Conservation (phyloP, 1,140 invertebrate genomes). For the Drosophila obscura region DNA sequence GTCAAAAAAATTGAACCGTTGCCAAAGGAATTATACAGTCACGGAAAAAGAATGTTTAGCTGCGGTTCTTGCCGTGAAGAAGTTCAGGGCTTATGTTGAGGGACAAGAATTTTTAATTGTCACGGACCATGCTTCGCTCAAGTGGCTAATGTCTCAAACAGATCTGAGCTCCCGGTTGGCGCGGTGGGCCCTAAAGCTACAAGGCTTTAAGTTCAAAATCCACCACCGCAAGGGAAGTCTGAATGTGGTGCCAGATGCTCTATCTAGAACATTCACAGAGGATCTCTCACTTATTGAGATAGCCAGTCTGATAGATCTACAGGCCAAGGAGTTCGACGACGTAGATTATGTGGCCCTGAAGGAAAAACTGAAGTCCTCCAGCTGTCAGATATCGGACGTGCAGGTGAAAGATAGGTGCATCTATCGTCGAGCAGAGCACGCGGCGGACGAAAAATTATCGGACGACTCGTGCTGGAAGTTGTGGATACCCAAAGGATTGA, state of each 20-base stretch:
- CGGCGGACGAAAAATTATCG: not conserved
- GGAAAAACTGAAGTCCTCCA: no score
- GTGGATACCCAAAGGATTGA: not conserved
- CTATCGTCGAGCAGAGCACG: constrained; percentile 1
- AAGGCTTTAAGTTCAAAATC: no score
- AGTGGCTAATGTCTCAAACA: no score
- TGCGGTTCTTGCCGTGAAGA: constrained; percentile 2
- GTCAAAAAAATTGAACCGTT: constrained; percentile 14
- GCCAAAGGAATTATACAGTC: constrained; percentile 14
- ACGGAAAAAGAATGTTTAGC: constrained; percentile 22
- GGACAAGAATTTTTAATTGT: constrained; percentile 4
- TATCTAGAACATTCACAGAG: no score
- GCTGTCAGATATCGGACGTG: constrained; percentile 1
- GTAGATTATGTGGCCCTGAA: constrained; percentile 12
- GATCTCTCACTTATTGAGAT: no score
- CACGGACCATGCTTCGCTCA: constrained; percentile 18
- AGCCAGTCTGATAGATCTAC: constrained; percentile 1
- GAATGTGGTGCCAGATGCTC: no score
- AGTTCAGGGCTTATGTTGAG: constrained; percentile 18
- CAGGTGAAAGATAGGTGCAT: not conserved
- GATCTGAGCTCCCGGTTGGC: no score
- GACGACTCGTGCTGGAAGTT: constrained; percentile 15
- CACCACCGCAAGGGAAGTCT: no score
- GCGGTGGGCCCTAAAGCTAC: no score
- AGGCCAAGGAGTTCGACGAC: not conserved